Conservation (phyloP, 2,797 vertebrate genomes). For the Epinephelus malabaricus region DNA sequence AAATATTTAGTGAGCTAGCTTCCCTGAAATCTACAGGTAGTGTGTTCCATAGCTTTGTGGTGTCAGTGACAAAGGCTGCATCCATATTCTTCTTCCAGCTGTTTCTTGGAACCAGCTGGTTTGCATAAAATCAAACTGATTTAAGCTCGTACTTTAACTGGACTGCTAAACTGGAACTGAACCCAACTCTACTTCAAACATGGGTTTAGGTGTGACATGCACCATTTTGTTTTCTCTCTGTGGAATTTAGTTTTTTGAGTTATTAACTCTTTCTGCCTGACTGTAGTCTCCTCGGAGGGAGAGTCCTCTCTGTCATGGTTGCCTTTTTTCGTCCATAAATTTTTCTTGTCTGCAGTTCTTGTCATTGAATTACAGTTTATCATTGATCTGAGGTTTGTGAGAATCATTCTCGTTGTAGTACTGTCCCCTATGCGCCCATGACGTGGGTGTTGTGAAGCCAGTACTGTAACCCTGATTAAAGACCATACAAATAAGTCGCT, state of each 20-base stretch:
- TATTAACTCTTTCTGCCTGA: neutral
- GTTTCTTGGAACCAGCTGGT: too few species aligned
- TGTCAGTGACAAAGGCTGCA: too few species aligned
- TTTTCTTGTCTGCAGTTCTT: neutral
- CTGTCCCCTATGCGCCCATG: neutral
- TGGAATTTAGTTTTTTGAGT: neutral
- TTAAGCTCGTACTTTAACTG: too few species aligned
- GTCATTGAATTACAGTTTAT: neutral
- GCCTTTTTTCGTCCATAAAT: neutral
- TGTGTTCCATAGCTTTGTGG: too few species aligned
- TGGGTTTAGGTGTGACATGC: neutral
- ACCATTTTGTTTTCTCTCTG: neutral
- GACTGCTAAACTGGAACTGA: too few species aligned
- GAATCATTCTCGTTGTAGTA: neutral
- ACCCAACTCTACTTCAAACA: too few species aligned
- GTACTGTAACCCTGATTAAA: conserved; percentile 40
- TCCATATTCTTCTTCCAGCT: too few species aligned
- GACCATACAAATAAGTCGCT: conserved; percentile 5
- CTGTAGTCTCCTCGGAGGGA: conserved; percentile 7
- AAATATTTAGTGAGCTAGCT: too few species aligned
- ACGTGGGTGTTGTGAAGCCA: neutral
- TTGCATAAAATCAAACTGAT: too few species aligned
- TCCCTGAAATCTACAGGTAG: too few species aligned
- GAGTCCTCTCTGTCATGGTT: neutral
- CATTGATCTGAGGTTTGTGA: neutral